Evolutionary conservation across 2,888 invertebrate species (phyloP).

Genomic region (Erannis defoliaria): DNA sequence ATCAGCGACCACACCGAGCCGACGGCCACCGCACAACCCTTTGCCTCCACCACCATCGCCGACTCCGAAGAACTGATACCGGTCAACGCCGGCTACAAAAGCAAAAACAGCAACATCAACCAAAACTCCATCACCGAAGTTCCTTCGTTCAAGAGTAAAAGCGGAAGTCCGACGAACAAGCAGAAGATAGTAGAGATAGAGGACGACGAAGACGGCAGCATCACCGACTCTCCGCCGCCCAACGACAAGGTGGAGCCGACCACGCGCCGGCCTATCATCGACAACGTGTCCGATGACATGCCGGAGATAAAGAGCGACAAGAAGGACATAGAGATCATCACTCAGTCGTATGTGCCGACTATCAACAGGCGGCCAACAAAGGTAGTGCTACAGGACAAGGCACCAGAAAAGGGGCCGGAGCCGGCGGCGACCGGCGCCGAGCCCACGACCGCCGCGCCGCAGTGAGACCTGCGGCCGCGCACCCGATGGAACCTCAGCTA

Average conservation of each 20-base stretch:
- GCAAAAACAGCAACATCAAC: conserved; percentile 79
- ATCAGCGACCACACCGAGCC: conserved; percentile 74
- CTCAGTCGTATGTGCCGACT: conserved; percentile 75
- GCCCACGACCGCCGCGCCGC: conserved; percentile 49
- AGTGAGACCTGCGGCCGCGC: conserved; percentile 50
- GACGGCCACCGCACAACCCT: conserved; percentile 48
- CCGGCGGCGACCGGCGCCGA: conserved; percentile 18
- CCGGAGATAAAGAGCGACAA: conserved; percentile 61
- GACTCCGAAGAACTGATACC: conserved; percentile 80
- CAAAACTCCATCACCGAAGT: conserved; percentile 79
- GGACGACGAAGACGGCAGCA: conserved; percentile 68
- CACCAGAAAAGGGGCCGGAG: conserved; percentile 39
- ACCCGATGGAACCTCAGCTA: conserved; percentile 73
- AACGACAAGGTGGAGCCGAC: conserved; percentile 77
- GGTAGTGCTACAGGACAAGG: conserved; percentile 69
- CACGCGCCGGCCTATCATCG: conserved; percentile 75
- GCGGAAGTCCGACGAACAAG: conserved; percentile 56
- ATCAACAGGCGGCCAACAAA: conserved; percentile 75
- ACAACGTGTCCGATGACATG: conserved; percentile 72
- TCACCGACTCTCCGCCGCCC: conserved; percentile 75
- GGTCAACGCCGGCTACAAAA: conserved; percentile 78
- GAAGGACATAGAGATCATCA: conserved; percentile 79
- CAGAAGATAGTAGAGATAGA: conserved; percentile 75
- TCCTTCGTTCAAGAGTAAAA: conserved; percentile 70
- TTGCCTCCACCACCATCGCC: conserved; percentile 61